A percentile compares a stretch with the other conserved stretches of the same genome.
These are phyloP conservation scores for Calidris pygmaea DNA, from an alignment of 2,113 vertebrate species.

Conservation along the genomic window DNA sequence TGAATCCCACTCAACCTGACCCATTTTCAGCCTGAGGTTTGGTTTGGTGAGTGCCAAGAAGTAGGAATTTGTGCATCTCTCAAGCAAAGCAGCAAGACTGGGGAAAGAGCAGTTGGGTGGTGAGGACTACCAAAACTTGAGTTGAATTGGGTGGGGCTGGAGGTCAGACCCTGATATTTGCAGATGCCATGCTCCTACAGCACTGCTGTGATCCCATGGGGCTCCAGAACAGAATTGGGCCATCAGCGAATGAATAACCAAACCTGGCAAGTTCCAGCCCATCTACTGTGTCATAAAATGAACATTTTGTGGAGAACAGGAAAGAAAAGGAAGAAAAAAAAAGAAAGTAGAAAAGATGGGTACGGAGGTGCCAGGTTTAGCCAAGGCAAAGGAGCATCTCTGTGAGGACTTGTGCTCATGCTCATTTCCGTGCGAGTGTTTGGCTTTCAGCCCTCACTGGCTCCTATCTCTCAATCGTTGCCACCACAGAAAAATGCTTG, in stretches of 20 bases:
- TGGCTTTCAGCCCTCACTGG: neutral
- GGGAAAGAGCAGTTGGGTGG: neutral
- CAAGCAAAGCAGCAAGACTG: neutral
- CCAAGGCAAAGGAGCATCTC: neutral
- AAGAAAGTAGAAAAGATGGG: neutral
- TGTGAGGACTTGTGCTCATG: neutral
- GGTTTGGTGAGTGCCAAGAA: neutral
- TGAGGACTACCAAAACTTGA: neutral
- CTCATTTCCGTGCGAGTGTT: neutral
- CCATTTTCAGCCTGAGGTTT: neutral
- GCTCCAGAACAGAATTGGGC: neutral
- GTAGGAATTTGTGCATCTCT: neutral
- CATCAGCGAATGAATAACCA: neutral
- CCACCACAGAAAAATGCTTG: slow-evolving; percentile 37
- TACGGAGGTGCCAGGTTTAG: neutral
- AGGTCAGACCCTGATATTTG: neutral
- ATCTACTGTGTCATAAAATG: neutral
- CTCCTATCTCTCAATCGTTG: slow-evolving; percentile 24
- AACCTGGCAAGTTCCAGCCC: neutral
- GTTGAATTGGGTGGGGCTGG: neutral
- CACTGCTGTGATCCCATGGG: neutral
- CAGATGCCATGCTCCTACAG: neutral
- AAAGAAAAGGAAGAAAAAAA: neutral
- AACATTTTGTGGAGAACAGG: neutral
- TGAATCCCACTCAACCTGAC: neutral